Evolutionary conservation across 2,888 invertebrate genomes (phyloP).

Genomic region (Pyrocoelia pectoralis): DNA sequence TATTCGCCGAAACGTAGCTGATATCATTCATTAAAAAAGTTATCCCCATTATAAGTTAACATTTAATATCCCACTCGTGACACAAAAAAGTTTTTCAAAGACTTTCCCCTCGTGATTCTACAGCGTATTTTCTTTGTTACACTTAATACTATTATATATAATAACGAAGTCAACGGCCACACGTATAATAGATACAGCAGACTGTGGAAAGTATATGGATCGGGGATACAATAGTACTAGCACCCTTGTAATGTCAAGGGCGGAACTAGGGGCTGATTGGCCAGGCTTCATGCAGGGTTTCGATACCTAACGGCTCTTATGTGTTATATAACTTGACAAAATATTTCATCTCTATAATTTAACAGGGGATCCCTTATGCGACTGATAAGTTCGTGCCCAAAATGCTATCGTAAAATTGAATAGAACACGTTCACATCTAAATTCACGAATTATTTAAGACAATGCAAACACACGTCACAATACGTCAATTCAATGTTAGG

Average conservation of each 20-base stretch:
- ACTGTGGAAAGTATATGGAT: constrained; percentile 30
- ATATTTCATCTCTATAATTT: background rate
- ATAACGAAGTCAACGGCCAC: constrained; percentile 35
- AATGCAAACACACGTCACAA: too few relatives aligned
- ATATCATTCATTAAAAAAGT: constrained; percentile 3
- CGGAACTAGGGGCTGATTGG: constrained; percentile 54
- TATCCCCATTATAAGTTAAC: background rate
- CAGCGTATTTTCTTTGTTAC: constrained; percentile 21
- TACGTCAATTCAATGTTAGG: too few relatives aligned
- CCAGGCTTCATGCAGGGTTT: constrained; percentile 52
- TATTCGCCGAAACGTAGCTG: background rate
- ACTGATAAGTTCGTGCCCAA: too few relatives aligned
- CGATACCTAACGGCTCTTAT: constrained; percentile 51
- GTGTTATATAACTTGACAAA: constrained; percentile 30
- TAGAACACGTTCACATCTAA: too few relatives aligned
- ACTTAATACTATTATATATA: constrained; percentile 28
- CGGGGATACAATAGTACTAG: constrained; percentile 39
- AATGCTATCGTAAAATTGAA: too few relatives aligned
- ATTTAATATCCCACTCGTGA: background rate
- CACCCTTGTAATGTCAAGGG: constrained; percentile 54
- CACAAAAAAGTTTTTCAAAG: background rate
- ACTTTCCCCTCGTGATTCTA: constrained; percentile 3
- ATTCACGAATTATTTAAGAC: too few relatives aligned
- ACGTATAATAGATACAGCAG: constrained; percentile 18
- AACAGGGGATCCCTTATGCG: background rate